These are phyloP conservation scores for Phlogophora meticulosa DNA, from an alignment of 2,888 invertebrate species.

Conservation along the genomic window DNA sequence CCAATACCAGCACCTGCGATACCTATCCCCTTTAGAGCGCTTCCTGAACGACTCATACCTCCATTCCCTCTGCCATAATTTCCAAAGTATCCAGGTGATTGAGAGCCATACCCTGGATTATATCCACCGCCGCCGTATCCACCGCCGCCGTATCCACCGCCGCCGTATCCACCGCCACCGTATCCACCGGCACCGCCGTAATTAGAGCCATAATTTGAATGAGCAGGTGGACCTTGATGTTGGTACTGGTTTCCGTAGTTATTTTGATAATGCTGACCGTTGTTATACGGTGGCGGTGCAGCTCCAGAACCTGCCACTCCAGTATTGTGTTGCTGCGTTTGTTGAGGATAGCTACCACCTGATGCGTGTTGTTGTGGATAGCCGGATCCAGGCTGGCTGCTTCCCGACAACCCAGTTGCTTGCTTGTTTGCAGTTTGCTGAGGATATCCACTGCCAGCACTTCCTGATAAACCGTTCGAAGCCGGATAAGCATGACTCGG, in stretches of 20 bases:
- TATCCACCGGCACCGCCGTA: constrained; percentile 72
- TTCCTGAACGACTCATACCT: constrained; percentile 80
- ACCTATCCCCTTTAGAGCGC: constrained; percentile 84
- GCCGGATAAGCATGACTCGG: constrained; percentile 80
- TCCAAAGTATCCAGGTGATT: constrained; percentile 86
- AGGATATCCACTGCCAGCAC: constrained; percentile 71
- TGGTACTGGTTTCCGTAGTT: constrained; percentile 78
- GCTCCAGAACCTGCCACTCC: constrained; percentile 71
- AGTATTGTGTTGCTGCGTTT: constrained; percentile 65
- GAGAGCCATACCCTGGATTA: constrained; percentile 77
- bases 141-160: constrained; percentile 72
- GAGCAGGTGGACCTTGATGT: constrained; percentile 81
- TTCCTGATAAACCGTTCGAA: constrained; percentile 83
- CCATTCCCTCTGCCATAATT: constrained; percentile 81
- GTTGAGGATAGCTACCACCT: constrained; percentile 61
- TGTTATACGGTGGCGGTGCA: constrained; percentile 76
- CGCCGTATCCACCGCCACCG: constrained; percentile 76
- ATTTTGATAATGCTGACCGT: constrained; percentile 61
- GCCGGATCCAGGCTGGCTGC: constrained; percentile 58
- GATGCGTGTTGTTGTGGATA: constrained; percentile 70
- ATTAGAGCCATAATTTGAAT: constrained; percentile 73
- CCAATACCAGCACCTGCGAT: constrained; percentile 88
- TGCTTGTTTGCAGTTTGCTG: constrained; percentile 69
- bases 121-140: constrained; percentile 76
- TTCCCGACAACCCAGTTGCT: constrained; percentile 62